Percentiles rank a stretch among this genome's conserved stretches.
These are phyloP conservation scores for Linnaemya vulpina DNA, from an alignment of 2,888 invertebrate genomes.

Conservation along the genomic window DNA sequence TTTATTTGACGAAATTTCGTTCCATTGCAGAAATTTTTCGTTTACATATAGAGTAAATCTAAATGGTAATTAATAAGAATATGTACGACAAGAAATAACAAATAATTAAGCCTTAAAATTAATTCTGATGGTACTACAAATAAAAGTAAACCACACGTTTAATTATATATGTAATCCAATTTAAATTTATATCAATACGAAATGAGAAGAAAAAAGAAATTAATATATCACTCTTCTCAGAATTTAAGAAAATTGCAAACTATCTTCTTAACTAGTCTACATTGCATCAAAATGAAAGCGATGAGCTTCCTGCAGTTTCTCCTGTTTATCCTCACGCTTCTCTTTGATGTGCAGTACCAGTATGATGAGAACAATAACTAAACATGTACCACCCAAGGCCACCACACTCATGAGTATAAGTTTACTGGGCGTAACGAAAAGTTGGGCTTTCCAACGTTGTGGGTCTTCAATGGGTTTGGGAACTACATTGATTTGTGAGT, in stretches of 20 bases:
- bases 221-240: constrained; percentile 61
- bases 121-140: background rate
- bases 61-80: background rate
- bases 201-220: constrained; percentile 40
- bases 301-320: constrained; percentile 90
- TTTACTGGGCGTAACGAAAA: constrained; percentile 97
- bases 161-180: constrained; percentile 33
- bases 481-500: constrained; percentile 98
- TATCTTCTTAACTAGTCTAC: constrained; percentile 82
- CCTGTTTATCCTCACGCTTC: constrained; percentile 90
- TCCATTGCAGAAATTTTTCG: constrained; percentile 29
- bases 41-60: background rate
- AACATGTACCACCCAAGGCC: constrained; percentile 93
- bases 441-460: constrained; percentile 92
- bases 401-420: constrained; percentile 95
- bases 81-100: background rate
- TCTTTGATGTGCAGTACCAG: constrained; percentile 95
- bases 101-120: background rate
- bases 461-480: constrained; percentile 92
- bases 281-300: constrained; percentile 94
- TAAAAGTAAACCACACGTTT: constrained; percentile 6
- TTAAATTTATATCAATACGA: background rate
- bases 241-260: constrained; percentile 46
- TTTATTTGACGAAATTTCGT: constrained; percentile 29
- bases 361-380: constrained; percentile 93